Base-by-base conservation (phyloP, 92 coral and sea anemone species). In the Phenganax subtilis region DNA sequence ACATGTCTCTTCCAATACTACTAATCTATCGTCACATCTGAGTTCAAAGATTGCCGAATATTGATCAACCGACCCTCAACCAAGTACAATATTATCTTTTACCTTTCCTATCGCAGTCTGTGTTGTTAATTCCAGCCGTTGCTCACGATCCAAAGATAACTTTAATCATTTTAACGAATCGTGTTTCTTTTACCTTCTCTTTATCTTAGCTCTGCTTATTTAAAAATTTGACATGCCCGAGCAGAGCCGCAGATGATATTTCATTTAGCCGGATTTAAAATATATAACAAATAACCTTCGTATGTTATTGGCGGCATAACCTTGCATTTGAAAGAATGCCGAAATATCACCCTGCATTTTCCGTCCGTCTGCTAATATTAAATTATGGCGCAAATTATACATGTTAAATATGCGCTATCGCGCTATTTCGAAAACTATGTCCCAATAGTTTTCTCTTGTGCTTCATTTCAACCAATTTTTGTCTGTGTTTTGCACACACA, bases 1-100 rank as follows among this genome's bases (percentile, higher is more conserved):
- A 67, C 83, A 65, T 54, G 74, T 17, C 74, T 64, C 60, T 47
- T 63, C 59, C 63, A 79, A 64, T 79, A 61, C 30, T 79, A 54
- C 59, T 79, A 79, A 79, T 79, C 83, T 79, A 31, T 79, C 83
- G 74, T 79, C 83, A 79, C 83, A 79, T 79, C 56, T 31, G 58
- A 79, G 63, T 51, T 79, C 83, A 79, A 63, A 79, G 83, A 47
- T 3, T n/a, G 58, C 83, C 83, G 74, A 79, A n/a, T 79, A 9
- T 51, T 55, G 81, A 57, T 58, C 81, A 60, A 12, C 28, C 64
- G 27, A 60, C 64, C 20, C 64, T 56, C 68, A 6, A 16, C 29
- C 55, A 59, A 76, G 12, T 68, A 68, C 73, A 68, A 68, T 16
- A 44, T 79, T 73, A 37, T 76, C 59, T 15, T 47, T 54, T 64